Percentiles rank a stretch among this genome's conserved stretches.
phyloP scores from a whole-genome alignment of 2,888 invertebrate species.

The Tiliacea aurago region DNA sequence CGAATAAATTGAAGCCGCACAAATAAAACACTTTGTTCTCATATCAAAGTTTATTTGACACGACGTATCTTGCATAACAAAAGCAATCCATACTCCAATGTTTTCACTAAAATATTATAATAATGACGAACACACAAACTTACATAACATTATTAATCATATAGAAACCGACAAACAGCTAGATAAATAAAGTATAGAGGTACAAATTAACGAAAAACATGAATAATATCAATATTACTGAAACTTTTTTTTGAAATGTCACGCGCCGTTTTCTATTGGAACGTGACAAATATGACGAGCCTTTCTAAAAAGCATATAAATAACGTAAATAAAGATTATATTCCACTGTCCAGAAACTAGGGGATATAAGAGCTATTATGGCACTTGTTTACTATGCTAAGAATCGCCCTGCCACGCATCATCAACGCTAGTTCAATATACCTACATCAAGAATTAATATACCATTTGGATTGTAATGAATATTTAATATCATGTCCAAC shows the following conservation, averaged over 20 bases:
- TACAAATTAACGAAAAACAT: conserved; percentile 16
- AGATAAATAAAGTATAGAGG: conserved; percentile 12
- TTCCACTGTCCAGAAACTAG: conserved; percentile 1
- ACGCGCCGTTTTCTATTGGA: conserved; percentile 23
- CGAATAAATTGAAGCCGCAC: conserved; percentile 50
- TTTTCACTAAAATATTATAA: conserved; percentile 30
- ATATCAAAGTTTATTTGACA: conserved; percentile 68
- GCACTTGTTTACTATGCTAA: conserved; percentile 14
- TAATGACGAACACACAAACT: conserved; percentile 35
- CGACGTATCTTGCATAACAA: conserved; percentile 49
- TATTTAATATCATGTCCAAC: conserved; percentile 6
- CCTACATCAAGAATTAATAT: conserved; percentile 34
- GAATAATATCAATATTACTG: conserved; percentile 20
- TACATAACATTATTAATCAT: conserved; percentile 27
- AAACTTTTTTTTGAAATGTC: conserved; percentile 11
- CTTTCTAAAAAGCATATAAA: conserved; percentile 1
- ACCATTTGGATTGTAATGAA: conserved; percentile 11
- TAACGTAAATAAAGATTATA: conserved; percentile 7
- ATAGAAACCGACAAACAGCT: conserved; percentile 14
- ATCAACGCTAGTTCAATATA: conserved; percentile 20
- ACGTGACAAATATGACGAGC: not conserved
- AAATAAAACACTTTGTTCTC: conserved; percentile 69
- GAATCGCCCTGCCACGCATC: conserved; percentile 14
- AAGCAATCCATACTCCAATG: conserved; percentile 22
- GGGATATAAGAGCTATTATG: not conserved